Base-by-base conservation (phyloP, 2,888 invertebrate genomes). In the Embidobia sp. region DNA sequence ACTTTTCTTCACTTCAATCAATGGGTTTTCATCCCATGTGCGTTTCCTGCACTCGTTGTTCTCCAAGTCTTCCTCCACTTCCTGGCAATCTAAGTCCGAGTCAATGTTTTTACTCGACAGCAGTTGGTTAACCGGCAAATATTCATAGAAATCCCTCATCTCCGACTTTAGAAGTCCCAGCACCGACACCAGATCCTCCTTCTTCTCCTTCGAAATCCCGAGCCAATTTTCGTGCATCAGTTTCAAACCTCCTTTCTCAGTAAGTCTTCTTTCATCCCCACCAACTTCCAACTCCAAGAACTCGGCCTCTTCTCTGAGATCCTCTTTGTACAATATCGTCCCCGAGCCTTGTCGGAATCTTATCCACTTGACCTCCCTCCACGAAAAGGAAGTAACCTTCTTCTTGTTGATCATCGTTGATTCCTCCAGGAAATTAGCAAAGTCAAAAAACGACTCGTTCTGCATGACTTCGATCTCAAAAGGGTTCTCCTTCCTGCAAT, bases 151-250 rank as follows among this genome's bases (percentile, higher is more conserved):
- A 3, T 13, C 7, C 6, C 29, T n/a, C 0, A 57, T 48, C 19
- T 48, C 35, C 16, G 57, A 49, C 3, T 48, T 35, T 10, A 73
- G 55, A 11, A 79, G 31, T 22, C 48, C 37, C 27, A 80, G 33
- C 15, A 79, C 55, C 11, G 53, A 59, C 16, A 79, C 22, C 15
- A 79, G 37, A 46, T 77, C 78, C 27, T 69, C 73, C 35, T 79
- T 80, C 49, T 69, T 78, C 11, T 72, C 53, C 13, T 40, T 46
- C 33, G 63, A 33, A 5, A 77, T 77, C n/a, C 40, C 57, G n/a
- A 27, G 4, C 15, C 15, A 16, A 16, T 31, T 15, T 15, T 48
- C 48, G 2, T 31, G 29, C 8, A 29, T 19, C 22, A 13, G 1
- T 26, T 22, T 44, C 3, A 22, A 16, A 22, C 6, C 6, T 11